These are phyloP conservation scores for Epistrophella euchroma DNA, from an alignment of 2,888 invertebrate species.

Conservation along the genomic window DNA sequence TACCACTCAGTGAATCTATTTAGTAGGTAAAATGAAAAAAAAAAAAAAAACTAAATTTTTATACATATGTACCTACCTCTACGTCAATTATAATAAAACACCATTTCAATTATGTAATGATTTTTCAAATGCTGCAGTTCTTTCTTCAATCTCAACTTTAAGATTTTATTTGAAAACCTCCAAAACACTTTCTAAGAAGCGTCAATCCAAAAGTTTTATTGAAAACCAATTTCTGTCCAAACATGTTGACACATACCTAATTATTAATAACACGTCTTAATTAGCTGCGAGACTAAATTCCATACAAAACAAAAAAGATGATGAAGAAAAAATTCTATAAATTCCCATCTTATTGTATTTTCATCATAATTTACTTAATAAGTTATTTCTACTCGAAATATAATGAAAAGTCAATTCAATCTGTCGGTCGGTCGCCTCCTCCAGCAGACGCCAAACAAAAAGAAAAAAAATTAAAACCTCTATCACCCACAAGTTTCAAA, in stretches of 20 bases:
- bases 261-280: background rate
- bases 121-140: too few relatives aligned
- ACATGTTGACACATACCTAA: background rate
- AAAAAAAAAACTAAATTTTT: too few relatives aligned
- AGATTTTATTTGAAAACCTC: constrained; percentile 1
- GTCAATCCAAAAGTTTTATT: background rate
- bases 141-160: too few relatives aligned
- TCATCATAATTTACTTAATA: constrained; percentile 45
- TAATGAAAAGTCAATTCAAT: constrained; percentile 55
- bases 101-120: too few relatives aligned
- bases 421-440: constrained; percentile 26
- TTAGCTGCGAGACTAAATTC: background rate
- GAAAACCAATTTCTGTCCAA: background rate
- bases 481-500: constrained; percentile 17
- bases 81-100: too few relatives aligned
- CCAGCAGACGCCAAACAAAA: background rate
- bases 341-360: constrained; percentile 12
- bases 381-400: constrained; percentile 25
- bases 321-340: background rate
- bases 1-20: too few relatives aligned
- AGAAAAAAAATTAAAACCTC: background rate
- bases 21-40: too few relatives aligned
- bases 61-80: too few relatives aligned
- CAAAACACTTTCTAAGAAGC: background rate
- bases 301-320: background rate